Evolutionary conservation across 2,888 invertebrate species (phyloP).

Genomic region (Muscina levida): DNA sequence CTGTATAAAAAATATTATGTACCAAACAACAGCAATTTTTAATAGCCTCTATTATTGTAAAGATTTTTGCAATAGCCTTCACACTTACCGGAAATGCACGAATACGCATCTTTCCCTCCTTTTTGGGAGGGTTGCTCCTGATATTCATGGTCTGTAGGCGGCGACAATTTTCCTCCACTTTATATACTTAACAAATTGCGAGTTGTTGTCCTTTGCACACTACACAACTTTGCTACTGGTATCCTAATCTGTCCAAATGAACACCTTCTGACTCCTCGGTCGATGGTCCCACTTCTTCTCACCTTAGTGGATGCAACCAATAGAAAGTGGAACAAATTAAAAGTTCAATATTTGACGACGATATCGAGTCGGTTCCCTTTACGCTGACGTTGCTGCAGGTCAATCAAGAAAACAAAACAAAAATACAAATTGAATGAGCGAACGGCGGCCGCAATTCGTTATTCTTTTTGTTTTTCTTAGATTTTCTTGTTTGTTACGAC

Average conservation of each 20-base stretch:
- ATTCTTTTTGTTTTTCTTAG: slow-evolving; percentile 2
- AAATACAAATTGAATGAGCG: slow-evolving; percentile 35
- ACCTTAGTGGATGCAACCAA: background rate
- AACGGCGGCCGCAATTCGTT: slow-evolving; percentile 27
- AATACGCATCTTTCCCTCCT: slow-evolving; percentile 98
- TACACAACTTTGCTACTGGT: background rate
- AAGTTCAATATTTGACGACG: background rate
- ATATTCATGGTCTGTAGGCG: slow-evolving; percentile 77
- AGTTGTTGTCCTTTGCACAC: slow-evolving; percentile 50
- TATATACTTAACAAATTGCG: slow-evolving; percentile 63
- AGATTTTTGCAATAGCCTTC: too few species aligned
- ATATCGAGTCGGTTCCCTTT: background rate
- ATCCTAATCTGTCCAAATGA: background rate
- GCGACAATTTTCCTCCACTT: slow-evolving; percentile 77
- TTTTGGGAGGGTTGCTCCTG: slow-evolving; percentile 86
- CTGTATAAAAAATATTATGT: too few species aligned
- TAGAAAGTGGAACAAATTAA: slow-evolving; percentile 5
- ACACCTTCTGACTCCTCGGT: too few species aligned
- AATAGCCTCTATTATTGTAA: too few species aligned
- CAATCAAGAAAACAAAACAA: slow-evolving; percentile 43
- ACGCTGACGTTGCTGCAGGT: background rate
- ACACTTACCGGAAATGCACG: slow-evolving; percentile 97
- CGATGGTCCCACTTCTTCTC: too few species aligned
- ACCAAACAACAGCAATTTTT: too few species aligned
- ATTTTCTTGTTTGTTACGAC: slow-evolving; percentile 32